Base-by-base conservation (phyloP, 2,797 vertebrate species). In the Limosa lapponica region DNA sequence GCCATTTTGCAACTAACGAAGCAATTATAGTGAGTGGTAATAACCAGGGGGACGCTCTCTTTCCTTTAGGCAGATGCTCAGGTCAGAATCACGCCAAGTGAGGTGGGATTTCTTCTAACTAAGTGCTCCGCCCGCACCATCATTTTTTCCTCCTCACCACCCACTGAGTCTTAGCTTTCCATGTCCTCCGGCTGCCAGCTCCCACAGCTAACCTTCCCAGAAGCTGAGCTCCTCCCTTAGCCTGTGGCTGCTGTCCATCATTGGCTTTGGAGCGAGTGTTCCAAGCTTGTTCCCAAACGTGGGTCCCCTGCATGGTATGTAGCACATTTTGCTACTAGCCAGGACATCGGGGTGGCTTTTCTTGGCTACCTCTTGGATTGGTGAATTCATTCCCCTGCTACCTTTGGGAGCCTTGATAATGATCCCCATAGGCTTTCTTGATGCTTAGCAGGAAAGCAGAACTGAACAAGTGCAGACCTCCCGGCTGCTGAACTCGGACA, bases 401-500 rank as follows among this genome's bases (percentile, higher is more conserved):
- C 79, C 48, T 61, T 73, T 0, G 3, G 48, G 84, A 96, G 16
- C n/a, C 49, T 69, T 92, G 72, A 55, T 95, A 94, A 95, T 55
- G 46, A 66, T 90, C 83, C 85, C 86, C 51, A 5, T 11, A 49
- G 86, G 80, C n/a, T 92, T 96, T 72, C 79, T 74, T 0, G 1
- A 82, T 58, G 61, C 55, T 74, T 92, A 93, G 62, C 54, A 79
- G 70, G 55, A 90, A 95, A 92, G 69, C 85, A 93, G 77, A 80
- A 24, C 41, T 74, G 91, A 95, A 95, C 96, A 95, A 97, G 95
- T 95, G 93, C 90, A 94, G 91, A 96, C 90, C 91, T 97, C 94
- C 97, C 91, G 71, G 88, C 65, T 95, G 87, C 71, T 93, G 78
- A 71, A 67, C 41, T 91, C 7, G 87, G 96, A 96, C 96, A 96